A percentile compares a stretch with the other conserved stretches of the same genome.
phyloP scores from a whole-genome alignment of 2,113 vertebrate species.

The Sylvietta virens region DNA sequence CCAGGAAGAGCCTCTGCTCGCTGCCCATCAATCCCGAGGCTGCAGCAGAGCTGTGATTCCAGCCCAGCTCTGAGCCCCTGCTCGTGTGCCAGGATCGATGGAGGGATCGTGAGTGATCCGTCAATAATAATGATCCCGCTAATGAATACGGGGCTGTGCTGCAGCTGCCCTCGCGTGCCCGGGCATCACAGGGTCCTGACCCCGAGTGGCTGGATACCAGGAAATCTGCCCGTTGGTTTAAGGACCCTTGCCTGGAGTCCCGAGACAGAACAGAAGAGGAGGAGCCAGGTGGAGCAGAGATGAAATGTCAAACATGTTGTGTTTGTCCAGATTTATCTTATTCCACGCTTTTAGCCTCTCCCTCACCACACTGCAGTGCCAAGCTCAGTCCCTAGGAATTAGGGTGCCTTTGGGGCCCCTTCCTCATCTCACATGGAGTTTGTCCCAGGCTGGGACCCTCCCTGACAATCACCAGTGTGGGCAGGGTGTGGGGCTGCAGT shows the following conservation, averaged over 20 bases:
- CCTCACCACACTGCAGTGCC: background rate
- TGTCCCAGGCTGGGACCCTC: background rate
- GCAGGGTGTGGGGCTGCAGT: background rate
- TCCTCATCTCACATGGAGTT: background rate
- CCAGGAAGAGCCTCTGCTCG: background rate
- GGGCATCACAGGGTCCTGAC: background rate
- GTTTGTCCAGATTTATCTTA: background rate
- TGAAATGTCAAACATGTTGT: accelerated
- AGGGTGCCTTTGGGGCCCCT: too few species aligned
- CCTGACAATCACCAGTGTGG: background rate
- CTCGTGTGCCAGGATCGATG: background rate
- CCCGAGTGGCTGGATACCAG: background rate
- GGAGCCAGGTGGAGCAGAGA: background rate
- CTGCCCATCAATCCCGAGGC: background rate
- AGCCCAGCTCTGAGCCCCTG: background rate
- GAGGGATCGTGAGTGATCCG: background rate
- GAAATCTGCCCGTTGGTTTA: background rate
- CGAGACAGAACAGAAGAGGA: background rate
- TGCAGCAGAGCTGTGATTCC: background rate
- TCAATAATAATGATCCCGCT: background rate
- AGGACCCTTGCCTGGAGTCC: background rate
- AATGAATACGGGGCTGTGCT: background rate
- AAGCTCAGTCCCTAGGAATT: background rate
- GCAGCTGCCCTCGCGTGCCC: background rate
- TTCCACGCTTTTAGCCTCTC: background rate